Conservation (phyloP, 2,888 invertebrate genomes). For the Nomada fucata region DNA sequence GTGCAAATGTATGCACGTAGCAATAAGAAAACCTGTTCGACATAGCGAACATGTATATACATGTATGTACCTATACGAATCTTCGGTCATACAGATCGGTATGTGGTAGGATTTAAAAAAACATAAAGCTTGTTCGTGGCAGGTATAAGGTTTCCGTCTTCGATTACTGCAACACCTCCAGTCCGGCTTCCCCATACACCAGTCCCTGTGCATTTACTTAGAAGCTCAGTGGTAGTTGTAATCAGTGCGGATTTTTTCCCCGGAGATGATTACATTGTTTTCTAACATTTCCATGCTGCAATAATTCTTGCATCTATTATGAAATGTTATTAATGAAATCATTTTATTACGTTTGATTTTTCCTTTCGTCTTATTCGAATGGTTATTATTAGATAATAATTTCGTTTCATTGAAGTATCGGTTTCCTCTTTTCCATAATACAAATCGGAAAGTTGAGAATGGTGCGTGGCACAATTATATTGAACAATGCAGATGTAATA, state of each 20-base stretch:
- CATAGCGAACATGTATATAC: not conserved
- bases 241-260: not conserved
- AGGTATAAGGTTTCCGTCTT: constrained; percentile 79
- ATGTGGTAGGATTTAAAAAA: not conserved
- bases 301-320: too few relatives aligned
- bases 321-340: too few relatives aligned
- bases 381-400: not conserved
- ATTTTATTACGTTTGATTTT: not conserved
- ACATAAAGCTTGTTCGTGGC: constrained; percentile 12
- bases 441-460: too few relatives aligned
- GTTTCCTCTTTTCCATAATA: too few relatives aligned
- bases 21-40: too few relatives aligned
- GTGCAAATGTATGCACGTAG: not conserved
- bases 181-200: constrained; percentile 14
- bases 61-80: too few relatives aligned
- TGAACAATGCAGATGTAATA: too few relatives aligned
- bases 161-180: constrained; percentile 73
- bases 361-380: not conserved
- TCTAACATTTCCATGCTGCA: not conserved
- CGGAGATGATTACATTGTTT: not conserved
- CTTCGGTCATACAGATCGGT: not conserved
- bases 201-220: not conserved
- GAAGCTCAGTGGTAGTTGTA: not conserved
- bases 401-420: not conserved
- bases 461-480: too few relatives aligned